phyloP scores from a whole-genome alignment of 1,140 invertebrate species.

The Lepidurus apus region DNA sequence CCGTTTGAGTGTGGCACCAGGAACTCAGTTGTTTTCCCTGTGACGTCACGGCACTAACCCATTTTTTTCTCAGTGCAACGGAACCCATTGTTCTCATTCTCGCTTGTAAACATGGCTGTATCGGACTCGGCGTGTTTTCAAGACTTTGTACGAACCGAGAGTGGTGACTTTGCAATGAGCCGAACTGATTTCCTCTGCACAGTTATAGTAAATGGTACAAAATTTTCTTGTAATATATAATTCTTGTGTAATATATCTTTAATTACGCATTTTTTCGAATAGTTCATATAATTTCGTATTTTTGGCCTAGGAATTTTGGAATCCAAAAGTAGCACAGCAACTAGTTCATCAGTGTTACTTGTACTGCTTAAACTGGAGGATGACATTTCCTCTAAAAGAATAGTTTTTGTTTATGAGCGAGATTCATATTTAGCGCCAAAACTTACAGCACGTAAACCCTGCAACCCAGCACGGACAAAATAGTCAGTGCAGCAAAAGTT shows the following conservation, averaged over 20 bases:
- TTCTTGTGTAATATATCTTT: neutral
- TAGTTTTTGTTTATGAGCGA: neutral
- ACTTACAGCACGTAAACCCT: neutral
- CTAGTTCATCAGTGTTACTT: neutral
- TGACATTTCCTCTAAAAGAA: neutral
- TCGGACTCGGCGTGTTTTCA: neutral
- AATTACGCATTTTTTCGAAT: neutral
- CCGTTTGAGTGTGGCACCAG: too few species aligned
- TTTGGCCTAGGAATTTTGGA: neutral
- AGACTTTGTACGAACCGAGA: neutral
- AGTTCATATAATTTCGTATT: neutral
- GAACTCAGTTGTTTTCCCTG: too few species aligned
- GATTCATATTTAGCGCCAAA: neutral
- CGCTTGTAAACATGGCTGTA: neutral
- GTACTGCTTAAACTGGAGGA: neutral
- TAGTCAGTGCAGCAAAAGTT: neutral
- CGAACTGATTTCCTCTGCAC: neutral
- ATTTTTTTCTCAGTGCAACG: neutral
- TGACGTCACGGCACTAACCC: neutral
- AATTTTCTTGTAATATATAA: too few species aligned
- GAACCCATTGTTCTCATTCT: neutral
- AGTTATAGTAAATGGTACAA: neutral
- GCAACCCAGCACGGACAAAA: neutral
- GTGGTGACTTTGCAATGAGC: neutral
- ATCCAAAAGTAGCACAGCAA: neutral